Evolutionary conservation across 2,113 vertebrate species (phyloP), one percentile per base, ranked within the genome.

Genomic region (Bubalus kerabau): DNA sequence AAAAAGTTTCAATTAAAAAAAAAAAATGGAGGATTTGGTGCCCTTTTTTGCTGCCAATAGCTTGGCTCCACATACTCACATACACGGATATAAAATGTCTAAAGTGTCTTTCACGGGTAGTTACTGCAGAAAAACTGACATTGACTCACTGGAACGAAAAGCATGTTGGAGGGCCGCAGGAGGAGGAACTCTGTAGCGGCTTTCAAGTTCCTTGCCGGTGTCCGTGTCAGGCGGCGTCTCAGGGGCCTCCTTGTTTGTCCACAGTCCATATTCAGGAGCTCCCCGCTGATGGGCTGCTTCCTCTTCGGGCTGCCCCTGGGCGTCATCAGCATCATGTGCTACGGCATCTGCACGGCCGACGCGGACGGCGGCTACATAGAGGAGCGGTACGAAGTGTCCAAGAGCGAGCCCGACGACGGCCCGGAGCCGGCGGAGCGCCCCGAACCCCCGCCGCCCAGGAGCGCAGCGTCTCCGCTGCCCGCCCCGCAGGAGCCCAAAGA

Each of bases 291-390:
- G 98, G 99, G 99, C 98, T 99, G 99, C 99, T 99, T 99, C 98
- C 99, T 99, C 94, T 99, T 99, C 28, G 99, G 99, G 80, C 99
- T 99, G 74, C 99, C 99, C 17, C 98, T 99, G 98, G 99, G 99
- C 16, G 99, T 99, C 97, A 99, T 99, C 98, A 99, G 99, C 97
- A 99, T 99, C 98, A 99, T 99, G 99, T 99, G 99, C 98, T 99
- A 99, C 0, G 99, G 99, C 95, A 99, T 99, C 99, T 99, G 99
- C 98, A 99, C 99, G 0, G 99, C 99, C 0, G 99, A 99, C 96
- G 98, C 99, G 0, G 99, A 99, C 13, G 99, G 99, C 83, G 98
- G 99, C 3, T 95, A 98, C 86, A 60, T 98, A 1, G 99, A 99
- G 28, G 97, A 98, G 13, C 98, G 98, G 67, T 98, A 93, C 1